These are phyloP conservation scores for Ornithorhynchus anatinus DNA, from an alignment of 2,113 vertebrate genomes.

Conservation along the genomic window DNA sequence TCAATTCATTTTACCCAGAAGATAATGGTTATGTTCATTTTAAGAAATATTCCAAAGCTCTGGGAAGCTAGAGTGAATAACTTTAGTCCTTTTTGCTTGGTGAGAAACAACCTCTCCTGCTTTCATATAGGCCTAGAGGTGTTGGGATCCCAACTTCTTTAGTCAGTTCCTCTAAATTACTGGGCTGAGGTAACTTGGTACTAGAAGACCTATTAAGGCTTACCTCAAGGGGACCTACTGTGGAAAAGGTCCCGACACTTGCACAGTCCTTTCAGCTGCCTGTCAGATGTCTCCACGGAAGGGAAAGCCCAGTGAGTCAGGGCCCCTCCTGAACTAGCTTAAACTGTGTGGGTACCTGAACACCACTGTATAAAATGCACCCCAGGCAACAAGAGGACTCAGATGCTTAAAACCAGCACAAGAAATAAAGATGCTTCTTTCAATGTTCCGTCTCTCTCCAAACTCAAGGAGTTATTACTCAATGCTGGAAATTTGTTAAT, in stretches of 20 bases:
- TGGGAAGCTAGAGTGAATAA: slow-evolving; percentile 36
- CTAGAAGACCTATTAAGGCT: slow-evolving; percentile 55
- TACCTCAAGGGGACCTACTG: slow-evolving; percentile 65
- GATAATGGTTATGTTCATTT: too few relatives aligned
- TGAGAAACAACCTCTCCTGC: slow-evolving; percentile 27
- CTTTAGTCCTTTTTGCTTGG: slow-evolving; percentile 25
- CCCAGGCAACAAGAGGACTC: slow-evolving; percentile 17
- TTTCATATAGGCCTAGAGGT: slow-evolving; percentile 33
- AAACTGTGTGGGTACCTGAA: slow-evolving; percentile 44
- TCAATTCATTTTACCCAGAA: too few relatives aligned
- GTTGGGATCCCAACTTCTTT: slow-evolving; percentile 13
- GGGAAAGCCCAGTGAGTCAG: slow-evolving; percentile 65
- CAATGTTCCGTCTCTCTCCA: slow-evolving; percentile 12
- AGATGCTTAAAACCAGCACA: slow-evolving; percentile 15
- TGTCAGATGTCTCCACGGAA: slow-evolving; percentile 65
- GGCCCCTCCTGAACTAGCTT: slow-evolving; percentile 53
- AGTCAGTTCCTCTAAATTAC: slow-evolving; percentile 19
- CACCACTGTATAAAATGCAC: slow-evolving; percentile 34
- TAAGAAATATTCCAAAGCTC: slow-evolving; percentile 49
- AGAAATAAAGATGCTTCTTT: slow-evolving; percentile 17
- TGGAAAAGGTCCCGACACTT: slow-evolving; percentile 61
- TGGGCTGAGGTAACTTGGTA: slow-evolving; percentile 41
- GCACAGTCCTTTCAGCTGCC: slow-evolving; percentile 66
- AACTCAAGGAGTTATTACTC: slow-evolving; percentile 23
- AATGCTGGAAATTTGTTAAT: neutral